Conservation (phyloP, 2,888 invertebrate species). For the Catocala fraxini region DNA sequence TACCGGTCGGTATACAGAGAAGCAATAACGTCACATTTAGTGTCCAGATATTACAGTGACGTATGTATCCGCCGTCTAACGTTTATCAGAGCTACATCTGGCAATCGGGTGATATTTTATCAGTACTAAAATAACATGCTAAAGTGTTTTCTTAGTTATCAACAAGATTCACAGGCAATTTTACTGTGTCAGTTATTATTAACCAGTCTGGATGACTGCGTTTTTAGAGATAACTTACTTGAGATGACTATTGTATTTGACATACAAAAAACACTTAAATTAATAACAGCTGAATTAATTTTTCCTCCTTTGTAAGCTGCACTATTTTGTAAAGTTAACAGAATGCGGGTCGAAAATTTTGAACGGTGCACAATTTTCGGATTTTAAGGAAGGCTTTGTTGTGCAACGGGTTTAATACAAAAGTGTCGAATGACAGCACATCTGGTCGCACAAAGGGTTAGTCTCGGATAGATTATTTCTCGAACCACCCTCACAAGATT, state of each 20-base stretch:
- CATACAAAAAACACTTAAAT: neutral
- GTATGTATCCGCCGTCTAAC: slow-evolving; percentile 28
- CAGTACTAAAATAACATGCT: slow-evolving; percentile 30
- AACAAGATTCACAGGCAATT: slow-evolving; percentile 26
- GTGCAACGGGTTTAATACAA: slow-evolving; percentile 87
- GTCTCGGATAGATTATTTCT: slow-evolving; percentile 85
- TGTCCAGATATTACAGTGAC: slow-evolving; percentile 44
- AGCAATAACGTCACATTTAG: slow-evolving; percentile 50
- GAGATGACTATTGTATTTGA: neutral
- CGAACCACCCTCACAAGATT: slow-evolving; percentile 86
- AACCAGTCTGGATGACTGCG: neutral
- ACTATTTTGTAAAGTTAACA: slow-evolving; percentile 71
- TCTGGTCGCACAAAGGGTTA: slow-evolving; percentile 87
- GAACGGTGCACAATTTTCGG: slow-evolving; percentile 85
- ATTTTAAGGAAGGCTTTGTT: slow-evolving; percentile 86
- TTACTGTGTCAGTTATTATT: slow-evolving; percentile 19
- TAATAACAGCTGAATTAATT: slow-evolving; percentile 30
- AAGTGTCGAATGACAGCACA: slow-evolving; percentile 88
- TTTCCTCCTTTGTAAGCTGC: slow-evolving; percentile 47
- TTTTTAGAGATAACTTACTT: neutral
- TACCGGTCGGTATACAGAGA: slow-evolving; percentile 48
- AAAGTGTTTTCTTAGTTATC: slow-evolving; percentile 36
- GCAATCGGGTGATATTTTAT: slow-evolving; percentile 38
- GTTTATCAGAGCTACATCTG: slow-evolving; percentile 32
- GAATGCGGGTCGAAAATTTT: slow-evolving; percentile 84